These are phyloP conservation scores for Dicentrarchus labrax DNA, from an alignment of 2,113 vertebrate genomes.

Conservation along the genomic window DNA sequence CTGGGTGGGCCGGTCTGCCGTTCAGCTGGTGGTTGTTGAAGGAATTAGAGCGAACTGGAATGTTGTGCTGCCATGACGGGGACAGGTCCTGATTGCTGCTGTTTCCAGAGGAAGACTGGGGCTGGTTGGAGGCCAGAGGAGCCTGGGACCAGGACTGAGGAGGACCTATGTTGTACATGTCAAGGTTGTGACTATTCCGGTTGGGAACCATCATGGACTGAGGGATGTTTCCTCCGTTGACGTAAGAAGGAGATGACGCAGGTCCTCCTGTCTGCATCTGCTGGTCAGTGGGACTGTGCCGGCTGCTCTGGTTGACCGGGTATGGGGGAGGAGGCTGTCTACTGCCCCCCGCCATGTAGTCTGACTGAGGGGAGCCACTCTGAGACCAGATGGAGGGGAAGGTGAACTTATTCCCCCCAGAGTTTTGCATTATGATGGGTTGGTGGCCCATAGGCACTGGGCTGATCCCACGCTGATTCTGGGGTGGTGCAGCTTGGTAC, in stretches of 20 bases:
- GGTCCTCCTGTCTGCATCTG: slow-evolving; percentile 90
- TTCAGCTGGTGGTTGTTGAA: slow-evolving; percentile 91
- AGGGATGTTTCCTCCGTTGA: slow-evolving; percentile 89
- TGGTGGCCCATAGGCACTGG: slow-evolving; percentile 92
- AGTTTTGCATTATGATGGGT: slow-evolving; percentile 96
- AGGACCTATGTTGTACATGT: slow-evolving; percentile 88
- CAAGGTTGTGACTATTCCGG: slow-evolving; percentile 95
- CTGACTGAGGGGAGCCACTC: slow-evolving; percentile 89
- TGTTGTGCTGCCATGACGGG: slow-evolving; percentile 88
- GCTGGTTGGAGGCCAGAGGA: slow-evolving; percentile 79
- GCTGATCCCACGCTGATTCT: slow-evolving; percentile 91
- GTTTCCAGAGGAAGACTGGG: slow-evolving; percentile 86
- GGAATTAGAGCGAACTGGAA: slow-evolving; percentile 93
- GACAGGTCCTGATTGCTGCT: slow-evolving; percentile 89
- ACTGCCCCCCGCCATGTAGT: slow-evolving; percentile 87
- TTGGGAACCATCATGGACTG: slow-evolving; percentile 90
- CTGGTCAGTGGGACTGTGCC: slow-evolving; percentile 92
- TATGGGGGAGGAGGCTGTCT: slow-evolving; percentile 95
- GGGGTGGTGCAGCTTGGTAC: slow-evolving; percentile 85
- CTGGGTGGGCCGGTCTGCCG: slow-evolving; percentile 82
- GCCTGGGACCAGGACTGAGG: slow-evolving; percentile 90
- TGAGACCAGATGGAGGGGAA: slow-evolving; percentile 91
- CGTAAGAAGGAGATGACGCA: slow-evolving; percentile 87
- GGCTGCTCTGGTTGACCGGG: slow-evolving; percentile 87
- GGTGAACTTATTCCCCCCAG: slow-evolving; percentile 90